Base-by-base conservation (phyloP, 2,888 invertebrate species). In the Bimastos eiseni region DNA sequence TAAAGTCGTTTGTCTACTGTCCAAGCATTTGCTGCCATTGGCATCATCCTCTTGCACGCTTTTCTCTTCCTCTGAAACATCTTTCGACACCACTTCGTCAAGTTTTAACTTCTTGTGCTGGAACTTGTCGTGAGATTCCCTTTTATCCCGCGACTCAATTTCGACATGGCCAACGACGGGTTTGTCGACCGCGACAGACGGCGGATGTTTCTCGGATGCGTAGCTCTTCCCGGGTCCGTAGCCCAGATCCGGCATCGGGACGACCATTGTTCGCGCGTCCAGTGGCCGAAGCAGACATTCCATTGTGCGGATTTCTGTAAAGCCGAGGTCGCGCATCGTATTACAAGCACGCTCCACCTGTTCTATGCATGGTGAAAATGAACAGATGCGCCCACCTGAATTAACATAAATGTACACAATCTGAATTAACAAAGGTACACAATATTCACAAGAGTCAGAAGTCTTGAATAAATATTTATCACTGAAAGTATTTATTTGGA, bases 301-400 rank as follows among this genome's bases (percentile, higher is more conserved):
- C 95, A 97, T 96, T 0, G 98, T 98, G 93, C 96, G 96, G 90
- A 98, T 96, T 93, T 98, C 97, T 91, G 97, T 96, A 95, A 98
- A 98, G 19, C 97, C 97, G 83, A 96, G 95, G 84, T 96, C 96
- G 90, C 96, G 95, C 55, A 99, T 96, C 36, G 96, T 96, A 83
- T 96, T 95, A 94, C 97, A 98, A 19, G 98, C 98, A 92, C 97
- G 96, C 95, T 99, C 98, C 0, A 99, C 98, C 96, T 99, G 99
- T 95, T 99, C 99, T 93, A 99, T 98, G 95, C 99, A 99, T 0
- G 99, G 99, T 0, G 99, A 99, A 96, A 99, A 99, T 0, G 98
- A 98, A 95, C 99, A 98, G 93, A 99, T 96, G 93, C 98, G 96
- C 8, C 99, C 99, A 93, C 99, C 98, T 97, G 96, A 36, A 55